Evolutionary conservation across 1,140 invertebrate species (phyloP).

Genomic region (Paracyclopina nana): DNA sequence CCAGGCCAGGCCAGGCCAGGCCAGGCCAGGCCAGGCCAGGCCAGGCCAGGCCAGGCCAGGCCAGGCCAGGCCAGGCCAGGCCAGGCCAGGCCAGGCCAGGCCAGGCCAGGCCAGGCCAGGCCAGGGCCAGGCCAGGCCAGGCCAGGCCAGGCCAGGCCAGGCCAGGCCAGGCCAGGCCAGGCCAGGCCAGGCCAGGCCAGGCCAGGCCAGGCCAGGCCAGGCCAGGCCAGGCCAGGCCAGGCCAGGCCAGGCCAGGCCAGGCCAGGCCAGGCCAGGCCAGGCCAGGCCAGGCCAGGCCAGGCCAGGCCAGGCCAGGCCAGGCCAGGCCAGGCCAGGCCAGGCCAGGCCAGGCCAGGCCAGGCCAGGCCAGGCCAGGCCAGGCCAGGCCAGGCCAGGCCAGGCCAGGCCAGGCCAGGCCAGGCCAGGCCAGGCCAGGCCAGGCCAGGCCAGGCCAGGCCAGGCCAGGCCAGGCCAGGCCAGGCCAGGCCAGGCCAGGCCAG

Average conservation of each 20-base stretch:
- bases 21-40: slow-evolving; percentile 19
- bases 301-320: slow-evolving; percentile 20
- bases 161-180: slow-evolving; percentile 21
- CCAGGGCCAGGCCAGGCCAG: slow-evolving; percentile 19
- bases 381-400: slow-evolving; percentile 21
- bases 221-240: slow-evolving; percentile 12
- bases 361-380: slow-evolving; percentile 20
- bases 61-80: slow-evolving; percentile 19
- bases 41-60: slow-evolving; percentile 17
- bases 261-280: slow-evolving; percentile 21
- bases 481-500: slow-evolving; percentile 20
- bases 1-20: slow-evolving; percentile 20
- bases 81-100: slow-evolving; percentile 18
- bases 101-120: slow-evolving; percentile 19
- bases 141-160: slow-evolving; percentile 19
- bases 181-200: slow-evolving; percentile 19
- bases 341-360: slow-evolving; percentile 19
- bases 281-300: slow-evolving; percentile 21
- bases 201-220: slow-evolving; percentile 17
- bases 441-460: slow-evolving; percentile 20
- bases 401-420: slow-evolving; percentile 21
- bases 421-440: slow-evolving; percentile 19
- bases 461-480: slow-evolving; percentile 21
- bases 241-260: slow-evolving; percentile 20
- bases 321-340: slow-evolving; percentile 21